Evolutionary conservation across 2,797 vertebrate species (phyloP).

Genomic region (Phalanger gymnotis): DNA sequence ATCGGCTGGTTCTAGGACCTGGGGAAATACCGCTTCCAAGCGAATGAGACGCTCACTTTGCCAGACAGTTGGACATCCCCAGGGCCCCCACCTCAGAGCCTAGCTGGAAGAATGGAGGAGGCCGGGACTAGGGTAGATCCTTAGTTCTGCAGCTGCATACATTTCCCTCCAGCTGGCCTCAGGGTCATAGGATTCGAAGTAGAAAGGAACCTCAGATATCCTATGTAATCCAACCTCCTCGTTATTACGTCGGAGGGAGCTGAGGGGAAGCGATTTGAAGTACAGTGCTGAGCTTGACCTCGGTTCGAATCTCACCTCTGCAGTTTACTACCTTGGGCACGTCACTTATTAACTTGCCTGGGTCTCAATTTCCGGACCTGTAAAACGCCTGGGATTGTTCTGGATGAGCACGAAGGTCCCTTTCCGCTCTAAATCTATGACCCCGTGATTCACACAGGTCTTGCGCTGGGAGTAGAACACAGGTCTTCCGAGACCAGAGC

Average conservation of each 20-base stretch:
- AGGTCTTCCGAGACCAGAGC: not conserved
- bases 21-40: not conserved
- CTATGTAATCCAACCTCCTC: not conserved
- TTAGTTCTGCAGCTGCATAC: not conserved
- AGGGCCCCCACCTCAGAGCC: not conserved
- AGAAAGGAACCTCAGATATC: not conserved
- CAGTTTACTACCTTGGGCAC: not conserved
- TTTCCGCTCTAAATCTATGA: not conserved
- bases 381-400: not conserved
- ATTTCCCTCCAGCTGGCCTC: not conserved
- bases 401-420: not conserved
- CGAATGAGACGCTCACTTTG: accelerated
- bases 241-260: not conserved
- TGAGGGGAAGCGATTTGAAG: not conserved
- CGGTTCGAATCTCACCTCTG: not conserved
- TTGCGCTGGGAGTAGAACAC: not conserved
- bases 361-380: not conserved
- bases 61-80: not conserved
- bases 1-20: not conserved
- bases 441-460: not conserved
- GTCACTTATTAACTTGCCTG: not conserved
- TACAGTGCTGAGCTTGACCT: not conserved
- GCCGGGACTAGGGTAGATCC: not conserved
- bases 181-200: not conserved
- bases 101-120: not conserved